phyloP scores from a whole-genome alignment of 2,888 invertebrate genomes.

The Drosophila anomalata region DNA sequence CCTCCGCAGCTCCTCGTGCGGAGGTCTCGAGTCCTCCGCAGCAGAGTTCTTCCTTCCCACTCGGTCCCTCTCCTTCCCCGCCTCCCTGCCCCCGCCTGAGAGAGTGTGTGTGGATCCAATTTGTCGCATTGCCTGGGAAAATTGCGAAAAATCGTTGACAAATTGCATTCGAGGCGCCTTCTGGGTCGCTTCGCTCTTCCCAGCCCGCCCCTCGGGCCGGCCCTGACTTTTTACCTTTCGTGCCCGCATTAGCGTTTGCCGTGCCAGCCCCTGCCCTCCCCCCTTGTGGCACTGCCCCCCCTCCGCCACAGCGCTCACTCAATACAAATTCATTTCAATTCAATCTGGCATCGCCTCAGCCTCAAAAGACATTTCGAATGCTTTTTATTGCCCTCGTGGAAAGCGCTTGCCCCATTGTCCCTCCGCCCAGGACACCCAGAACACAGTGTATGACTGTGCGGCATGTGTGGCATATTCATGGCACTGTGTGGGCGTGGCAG shows the following conservation, averaged over 20 bases:
- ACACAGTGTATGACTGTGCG: conserved; percentile 4
- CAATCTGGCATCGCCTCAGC: conserved; percentile 53
- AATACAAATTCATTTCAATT: conserved; percentile 69
- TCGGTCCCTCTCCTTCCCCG: not conserved
- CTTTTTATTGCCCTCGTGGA: conserved; percentile 65
- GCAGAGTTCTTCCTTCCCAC: not conserved
- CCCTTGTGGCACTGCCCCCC: not conserved
- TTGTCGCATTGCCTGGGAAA: conserved; percentile 57
- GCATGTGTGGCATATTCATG: not conserved
- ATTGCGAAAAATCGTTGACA: conserved; percentile 74
- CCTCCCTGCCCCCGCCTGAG: not conserved
- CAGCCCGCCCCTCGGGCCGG: conserved; percentile 5
- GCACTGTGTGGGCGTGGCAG: conserved; percentile 37
- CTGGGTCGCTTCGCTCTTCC: not conserved
- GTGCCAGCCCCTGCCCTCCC: not conserved
- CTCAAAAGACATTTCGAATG: conserved; percentile 62
- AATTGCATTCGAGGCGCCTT: conserved; percentile 66
- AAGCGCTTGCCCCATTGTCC: conserved; percentile 49
- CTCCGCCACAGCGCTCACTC: conserved; percentile 35
- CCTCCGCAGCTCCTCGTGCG: not conserved
- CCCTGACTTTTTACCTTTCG: conserved; percentile 57
- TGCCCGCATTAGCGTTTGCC: conserved; percentile 48
- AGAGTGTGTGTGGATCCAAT: conserved; percentile 53
- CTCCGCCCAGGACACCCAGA: not conserved
- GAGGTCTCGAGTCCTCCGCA: not conserved